phyloP scores from a whole-genome alignment of 2,888 invertebrate species.

The Drosophila prolongata region DNA sequence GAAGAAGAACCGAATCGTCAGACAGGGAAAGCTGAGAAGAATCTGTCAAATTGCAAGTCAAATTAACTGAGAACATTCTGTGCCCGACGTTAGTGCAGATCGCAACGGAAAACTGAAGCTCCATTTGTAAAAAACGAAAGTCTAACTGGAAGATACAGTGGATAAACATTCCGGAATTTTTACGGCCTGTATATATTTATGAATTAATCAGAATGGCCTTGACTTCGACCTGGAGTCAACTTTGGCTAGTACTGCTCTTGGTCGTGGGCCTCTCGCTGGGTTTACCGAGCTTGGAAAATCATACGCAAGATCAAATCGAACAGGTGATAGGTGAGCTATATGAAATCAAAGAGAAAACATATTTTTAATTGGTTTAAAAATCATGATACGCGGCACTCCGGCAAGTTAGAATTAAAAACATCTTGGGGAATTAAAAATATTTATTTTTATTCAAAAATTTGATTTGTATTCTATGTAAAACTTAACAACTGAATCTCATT shows the following conservation, averaged over 20 bases:
- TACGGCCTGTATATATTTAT: slow-evolving; percentile 8
- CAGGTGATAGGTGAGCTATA: slow-evolving; percentile 44
- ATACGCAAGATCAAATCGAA: slow-evolving; percentile 46
- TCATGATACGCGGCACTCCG: no score
- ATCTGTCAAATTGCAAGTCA: slow-evolving; percentile 47
- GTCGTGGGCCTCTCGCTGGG: background rate
- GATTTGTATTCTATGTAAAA: no score
- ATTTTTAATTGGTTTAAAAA: no score
- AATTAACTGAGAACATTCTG: slow-evolving; percentile 47
- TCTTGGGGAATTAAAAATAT: no score
- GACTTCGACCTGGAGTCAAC: slow-evolving; percentile 17
- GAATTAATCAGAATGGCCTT: slow-evolving; percentile 19
- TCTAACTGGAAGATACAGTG: background rate
- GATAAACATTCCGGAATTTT: background rate
- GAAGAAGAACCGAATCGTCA: slow-evolving; percentile 25
- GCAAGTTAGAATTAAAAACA: no score
- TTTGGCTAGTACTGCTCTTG: slow-evolving; percentile 41
- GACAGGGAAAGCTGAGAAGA: slow-evolving; percentile 62
- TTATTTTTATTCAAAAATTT: no score
- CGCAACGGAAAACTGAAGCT: slow-evolving; percentile 16
- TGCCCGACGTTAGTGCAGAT: slow-evolving; percentile 26
- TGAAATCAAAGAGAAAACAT: no score
- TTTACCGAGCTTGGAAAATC: slow-evolving; percentile 57
- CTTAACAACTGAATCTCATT: no score
- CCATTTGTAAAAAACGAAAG: background rate